Base-by-base conservation (phyloP, 2,797 vertebrate genomes). In the Pseudochirops corinnae region DNA sequence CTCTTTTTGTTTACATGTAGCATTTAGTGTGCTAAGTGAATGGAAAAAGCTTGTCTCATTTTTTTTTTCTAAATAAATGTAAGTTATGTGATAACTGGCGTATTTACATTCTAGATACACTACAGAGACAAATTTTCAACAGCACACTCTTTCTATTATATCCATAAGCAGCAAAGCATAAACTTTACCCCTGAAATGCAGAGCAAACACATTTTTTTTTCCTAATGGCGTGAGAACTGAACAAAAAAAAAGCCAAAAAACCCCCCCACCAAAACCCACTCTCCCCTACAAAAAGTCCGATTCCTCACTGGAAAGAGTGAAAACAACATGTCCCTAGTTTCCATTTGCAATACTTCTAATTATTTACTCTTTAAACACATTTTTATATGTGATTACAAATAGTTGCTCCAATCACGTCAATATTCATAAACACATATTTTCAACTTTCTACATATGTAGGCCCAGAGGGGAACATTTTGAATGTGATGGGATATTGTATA, bases 381-480 rank as follows among this genome's bases (percentile, higher is more conserved):
- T 91, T 93, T 92, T 90, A 92, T 50, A 53, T 91, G 4, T 92
- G 93, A 92, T 94, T 97, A 95, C 55, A 95, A 53, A 87, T 58
- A 92, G 58, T 92, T 50, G 52, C 94, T 93, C 57, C 90, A 92
- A 92, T 93, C 87, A 94, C 3, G 56, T 94, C 18, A 62, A 46
- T 96, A 96, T 95, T 94, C 90, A 11, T 93, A 92, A 93, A 91
- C 56, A 92, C 21, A 31, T 57, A 95, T 96, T 95, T 87, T 97
- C 91, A 90, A 60, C 90, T 94, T 95, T 92, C 58, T 93, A 62
- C 90, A 39, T 62, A n/a, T 21, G 18, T 31, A 91, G 92, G 95
- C 53, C 57, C 91, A 94, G 93, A 97, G 92, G 90, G 93, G 93
- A 92, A 90, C 31, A 57, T 92, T 93, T 95, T 92, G 46, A 94